Evolutionary conservation across 2,797 vertebrate species (phyloP).

Genomic region (Crax fasciolata): DNA sequence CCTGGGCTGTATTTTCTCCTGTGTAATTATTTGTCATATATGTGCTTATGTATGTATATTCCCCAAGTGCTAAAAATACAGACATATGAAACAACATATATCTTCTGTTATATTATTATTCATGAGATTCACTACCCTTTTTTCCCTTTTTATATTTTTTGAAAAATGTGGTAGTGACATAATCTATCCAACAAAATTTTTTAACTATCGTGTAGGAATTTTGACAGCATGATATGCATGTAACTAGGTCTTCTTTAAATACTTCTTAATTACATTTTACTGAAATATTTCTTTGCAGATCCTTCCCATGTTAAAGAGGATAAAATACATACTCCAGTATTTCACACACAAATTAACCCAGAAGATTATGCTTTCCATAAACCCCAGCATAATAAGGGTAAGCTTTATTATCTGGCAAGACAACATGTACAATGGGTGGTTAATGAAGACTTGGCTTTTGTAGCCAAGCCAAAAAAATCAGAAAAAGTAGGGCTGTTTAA

Average conservation of each 20-base stretch:
- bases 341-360: constrained; percentile 86
- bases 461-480: neutral
- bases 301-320: constrained; percentile 69
- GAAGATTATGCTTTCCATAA: constrained; percentile 68
- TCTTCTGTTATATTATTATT: neutral
- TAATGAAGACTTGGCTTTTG: neutral
- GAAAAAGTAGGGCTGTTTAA: neutral
- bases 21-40: neutral
- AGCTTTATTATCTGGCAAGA: neutral
- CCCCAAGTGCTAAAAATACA: neutral
- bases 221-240: neutral
- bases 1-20: neutral
- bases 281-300: constrained; percentile 51
- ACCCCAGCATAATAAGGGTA: constrained; percentile 55
- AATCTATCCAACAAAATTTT: neutral
- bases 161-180: neutral
- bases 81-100: neutral
- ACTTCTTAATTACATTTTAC: neutral
- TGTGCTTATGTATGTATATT: neutral
- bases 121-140: neutral
- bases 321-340: constrained; percentile 76
- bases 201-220: neutral
- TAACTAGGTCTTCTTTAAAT: neutral
- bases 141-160: neutral
- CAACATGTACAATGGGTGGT: rapidly evolving